Percentiles rank a stretch among this genome's conserved stretches.
Evolutionary conservation across 1,140 invertebrate genomes (phyloP).

Genomic region (Drosophila watanabei): DNA sequence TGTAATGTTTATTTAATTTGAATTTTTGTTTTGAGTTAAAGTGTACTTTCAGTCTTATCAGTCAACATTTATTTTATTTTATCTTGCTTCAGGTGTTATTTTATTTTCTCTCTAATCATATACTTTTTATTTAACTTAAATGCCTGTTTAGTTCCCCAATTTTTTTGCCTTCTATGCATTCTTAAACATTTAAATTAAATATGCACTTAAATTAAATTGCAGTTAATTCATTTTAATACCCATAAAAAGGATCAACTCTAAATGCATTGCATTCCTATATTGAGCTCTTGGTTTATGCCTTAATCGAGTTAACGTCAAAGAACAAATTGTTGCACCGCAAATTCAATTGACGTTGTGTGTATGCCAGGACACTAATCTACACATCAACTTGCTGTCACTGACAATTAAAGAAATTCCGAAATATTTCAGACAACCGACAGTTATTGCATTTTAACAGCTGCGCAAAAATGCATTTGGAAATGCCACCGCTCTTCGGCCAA

Average conservation of each 20-base stretch:
- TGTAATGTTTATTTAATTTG: no score
- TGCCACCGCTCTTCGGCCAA: slow-evolving; percentile 42
- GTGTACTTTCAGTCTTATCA: neutral
- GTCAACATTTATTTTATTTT: no score
- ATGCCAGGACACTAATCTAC: slow-evolving; percentile 26
- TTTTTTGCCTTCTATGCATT: neutral
- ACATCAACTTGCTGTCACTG: slow-evolving; percentile 23
- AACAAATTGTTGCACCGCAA: slow-evolving; percentile 17
- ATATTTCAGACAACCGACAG: slow-evolving; percentile 13
- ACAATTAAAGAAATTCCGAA: slow-evolving; percentile 32
- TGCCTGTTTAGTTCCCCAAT: no score
- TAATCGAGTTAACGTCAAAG: slow-evolving; percentile 31
- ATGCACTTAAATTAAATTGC: neutral
- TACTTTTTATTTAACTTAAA: neutral
- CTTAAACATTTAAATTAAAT: neutral
- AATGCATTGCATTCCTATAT: neutral
- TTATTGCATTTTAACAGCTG: slow-evolving; percentile 32
- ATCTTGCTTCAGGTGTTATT: neutral
- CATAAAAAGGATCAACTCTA: neutral
- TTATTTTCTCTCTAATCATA: neutral
- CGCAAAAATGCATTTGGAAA: slow-evolving; percentile 29
- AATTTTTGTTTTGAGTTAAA: neutral
- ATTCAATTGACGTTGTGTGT: slow-evolving; percentile 17
- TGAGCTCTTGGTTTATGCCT: neutral
- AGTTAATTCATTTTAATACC: neutral